Base-by-base conservation (phyloP, 2,113 vertebrate genomes). In the Daphoenositta chrysoptera region DNA sequence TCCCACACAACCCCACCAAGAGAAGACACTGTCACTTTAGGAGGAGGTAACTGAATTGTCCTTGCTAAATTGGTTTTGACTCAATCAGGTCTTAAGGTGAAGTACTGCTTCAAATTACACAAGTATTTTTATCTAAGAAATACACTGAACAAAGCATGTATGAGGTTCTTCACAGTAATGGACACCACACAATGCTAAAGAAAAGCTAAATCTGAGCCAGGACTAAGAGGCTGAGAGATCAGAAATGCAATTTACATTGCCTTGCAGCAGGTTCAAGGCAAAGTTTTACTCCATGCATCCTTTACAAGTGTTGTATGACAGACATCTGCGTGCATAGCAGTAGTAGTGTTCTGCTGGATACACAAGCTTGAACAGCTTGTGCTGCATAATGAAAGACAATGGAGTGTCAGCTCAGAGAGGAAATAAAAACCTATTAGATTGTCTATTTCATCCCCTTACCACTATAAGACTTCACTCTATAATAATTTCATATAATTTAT, bases 401-500 rank as follows among this genome's bases (percentile, higher is more conserved):
- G 11, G 35, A 85, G n/a, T 69, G 23, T 26, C 81, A 93, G 61
- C 37, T 39, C 31, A 57, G 54, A 66, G 63, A 93, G 48, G 60
- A 94, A 89, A 94, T 85, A 85, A 80, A 96, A 88, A 33, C 15
- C 19, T 85, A 54, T 86, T 80, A 70, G 21, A 66, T 58, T 90
- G 84, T 81, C 90, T 85, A 6, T 94, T 94, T 86, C 68, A 68
- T 70, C 58, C 72, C 22, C 51, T 93, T 93, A 80, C 35, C 50
- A 51, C 71, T 54, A 8, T 61, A 88, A 85, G 70, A 88, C 83
- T 93, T 91, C 68, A 80, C 47, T 94, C 58, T 51, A 40, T 72
- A 73, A 54, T 91, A 83, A 93, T 88, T 92, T 94, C 30, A 21
- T 60, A 71, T 22, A 10, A 26, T 95, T 96, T 90, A 91, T 90